Base-by-base conservation (phyloP, 2,888 invertebrate species). In the Drosophila paracracens region DNA sequence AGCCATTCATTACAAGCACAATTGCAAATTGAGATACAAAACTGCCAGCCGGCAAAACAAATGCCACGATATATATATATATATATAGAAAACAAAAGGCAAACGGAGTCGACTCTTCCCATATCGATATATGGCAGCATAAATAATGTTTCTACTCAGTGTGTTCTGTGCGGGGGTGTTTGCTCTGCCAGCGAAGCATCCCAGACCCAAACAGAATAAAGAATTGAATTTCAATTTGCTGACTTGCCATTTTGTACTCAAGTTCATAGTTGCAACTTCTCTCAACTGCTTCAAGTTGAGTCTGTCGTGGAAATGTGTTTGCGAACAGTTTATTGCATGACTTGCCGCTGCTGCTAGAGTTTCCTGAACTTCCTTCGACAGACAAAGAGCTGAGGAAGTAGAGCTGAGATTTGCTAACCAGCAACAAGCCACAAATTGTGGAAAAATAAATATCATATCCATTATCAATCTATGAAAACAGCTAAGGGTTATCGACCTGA, bases 21-120 rank as follows among this genome's bases (percentile, higher is more conserved):
- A 72, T 56, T 81, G 85, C 75, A 88, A 89, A 88, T 88, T 88
- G 89, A 88, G 87, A 87, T 87, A 83, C 89, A 83, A 87, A 84
- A 76, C 81, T 70, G 70, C 63, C 73, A 67, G 21, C 51, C 59
- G 33, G 35, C 50, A 50, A 70, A 59, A 56, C 70, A 65, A 66
- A 68, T 48, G 65, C 58, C 58, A 29, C 56, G 27, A 62, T 18
- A 53, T 25, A 53, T 11, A 31, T 13, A 64, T 48, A 79, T 70
- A 67, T 18, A 63, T 52, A 79, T 71, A 67, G 66, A 62, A 70
- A 79, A 65, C 69, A 70, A 74, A 61, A 70, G 61, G 63, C 21
- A 35, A 54, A 18, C 38, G 7, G 18, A 25, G 6, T 25, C 46
- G 46, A 25, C 25, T 46, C 46, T 46, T 59, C 62, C 74, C 82